These are phyloP conservation scores for Antidorcas marsupialis DNA, from an alignment of 2,113 vertebrate species.

Conservation along the genomic window DNA sequence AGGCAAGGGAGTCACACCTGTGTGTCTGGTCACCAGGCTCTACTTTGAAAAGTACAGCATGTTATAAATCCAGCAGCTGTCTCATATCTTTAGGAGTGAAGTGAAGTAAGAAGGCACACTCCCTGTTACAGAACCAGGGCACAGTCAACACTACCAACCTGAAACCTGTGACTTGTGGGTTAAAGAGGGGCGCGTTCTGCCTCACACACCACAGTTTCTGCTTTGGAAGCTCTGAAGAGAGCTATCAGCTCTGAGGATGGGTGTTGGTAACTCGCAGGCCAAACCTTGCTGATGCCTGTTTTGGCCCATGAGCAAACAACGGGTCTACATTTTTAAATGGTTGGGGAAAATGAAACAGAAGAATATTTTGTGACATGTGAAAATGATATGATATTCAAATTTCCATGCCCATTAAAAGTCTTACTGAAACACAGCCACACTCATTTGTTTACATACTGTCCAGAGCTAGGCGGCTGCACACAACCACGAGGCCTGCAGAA, in stretches of 20 bases:
- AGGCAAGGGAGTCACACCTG: background rate
- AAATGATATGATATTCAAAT: background rate
- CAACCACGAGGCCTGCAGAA: background rate
- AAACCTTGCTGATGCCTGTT: background rate
- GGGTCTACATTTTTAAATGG: background rate
- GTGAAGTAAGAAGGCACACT: background rate
- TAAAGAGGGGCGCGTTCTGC: background rate
- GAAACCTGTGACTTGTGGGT: background rate
- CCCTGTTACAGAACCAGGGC: background rate
- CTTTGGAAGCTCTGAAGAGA: background rate
- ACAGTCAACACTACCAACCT: background rate
- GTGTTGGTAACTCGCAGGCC: rapidly evolving
- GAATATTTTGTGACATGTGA: background rate
- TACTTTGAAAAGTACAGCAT: background rate
- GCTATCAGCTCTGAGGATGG: rapidly evolving
- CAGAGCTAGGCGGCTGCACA: background rate
- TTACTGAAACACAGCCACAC: background rate
- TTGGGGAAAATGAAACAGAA: background rate
- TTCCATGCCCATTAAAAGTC: background rate
- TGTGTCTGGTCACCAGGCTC: background rate
- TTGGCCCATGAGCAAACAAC: background rate
- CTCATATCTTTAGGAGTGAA: background rate
- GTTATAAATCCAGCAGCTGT: background rate
- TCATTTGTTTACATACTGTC: background rate
- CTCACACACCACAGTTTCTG: background rate